A percentile compares a stretch with the other conserved stretches of the same genome.
phyloP scores from a whole-genome alignment of 2,888 invertebrate genomes.

The Lacanobia wlatinum region DNA sequence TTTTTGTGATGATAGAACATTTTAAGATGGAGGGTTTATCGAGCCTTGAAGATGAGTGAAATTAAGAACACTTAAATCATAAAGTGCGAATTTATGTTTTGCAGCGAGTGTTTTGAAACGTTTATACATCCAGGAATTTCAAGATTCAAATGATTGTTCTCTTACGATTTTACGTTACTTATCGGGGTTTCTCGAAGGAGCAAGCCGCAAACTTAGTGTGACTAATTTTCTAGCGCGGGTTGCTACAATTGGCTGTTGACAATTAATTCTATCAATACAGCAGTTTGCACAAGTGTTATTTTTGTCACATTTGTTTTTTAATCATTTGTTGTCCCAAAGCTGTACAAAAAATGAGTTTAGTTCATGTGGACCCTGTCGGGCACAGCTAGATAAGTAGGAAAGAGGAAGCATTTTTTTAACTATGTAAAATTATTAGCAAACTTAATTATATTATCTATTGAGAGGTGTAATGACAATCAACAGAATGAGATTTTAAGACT shows the following conservation, averaged over 20 bases:
- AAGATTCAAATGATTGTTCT: neutral
- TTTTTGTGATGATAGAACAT: conserved; percentile 53
- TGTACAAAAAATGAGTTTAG: too few relatives aligned
- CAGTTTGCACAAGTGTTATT: too few relatives aligned
- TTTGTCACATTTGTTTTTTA: too few relatives aligned
- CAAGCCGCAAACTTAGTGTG: neutral
- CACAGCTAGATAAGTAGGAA: too few relatives aligned
- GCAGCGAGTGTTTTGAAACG: conserved; percentile 13
- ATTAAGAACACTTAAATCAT: conserved; percentile 32
- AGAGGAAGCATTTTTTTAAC: too few relatives aligned
- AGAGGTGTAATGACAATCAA: too few relatives aligned
- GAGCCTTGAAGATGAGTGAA: conserved; percentile 10
- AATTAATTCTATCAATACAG: neutral
- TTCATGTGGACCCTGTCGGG: too few relatives aligned
- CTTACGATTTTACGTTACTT: neutral
- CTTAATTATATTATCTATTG: too few relatives aligned
- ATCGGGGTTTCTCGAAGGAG: neutral
- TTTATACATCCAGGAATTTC: conserved; percentile 1
- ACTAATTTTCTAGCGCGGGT: neutral
- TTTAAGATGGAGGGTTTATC: conserved; percentile 39
- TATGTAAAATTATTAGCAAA: too few relatives aligned
- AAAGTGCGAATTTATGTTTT: conserved; percentile 31
- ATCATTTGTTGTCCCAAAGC: too few relatives aligned
- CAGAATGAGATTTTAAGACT: too few relatives aligned
- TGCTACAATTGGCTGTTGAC: neutral